These are phyloP conservation scores for Solenodon paradoxus DNA, from an alignment of 2,113 vertebrate genomes.

Conservation along the genomic window DNA sequence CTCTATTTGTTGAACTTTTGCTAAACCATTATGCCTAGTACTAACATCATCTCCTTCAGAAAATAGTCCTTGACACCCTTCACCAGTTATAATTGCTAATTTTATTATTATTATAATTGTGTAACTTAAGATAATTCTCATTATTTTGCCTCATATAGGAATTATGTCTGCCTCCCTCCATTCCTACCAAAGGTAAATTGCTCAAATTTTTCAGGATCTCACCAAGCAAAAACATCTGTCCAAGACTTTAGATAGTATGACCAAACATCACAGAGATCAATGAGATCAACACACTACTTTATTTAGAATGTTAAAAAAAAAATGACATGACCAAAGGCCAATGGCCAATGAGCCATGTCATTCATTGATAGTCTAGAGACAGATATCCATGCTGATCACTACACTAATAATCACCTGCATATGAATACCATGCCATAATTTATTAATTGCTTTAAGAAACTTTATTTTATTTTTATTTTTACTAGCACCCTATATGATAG, in stretches of 20 bases:
- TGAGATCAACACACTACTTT: background rate
- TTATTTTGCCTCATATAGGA: conserved; percentile 1
- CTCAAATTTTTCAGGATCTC: background rate
- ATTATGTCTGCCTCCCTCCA: background rate
- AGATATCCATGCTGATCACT: background rate
- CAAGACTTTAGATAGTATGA: conserved; percentile 3
- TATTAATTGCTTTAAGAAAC: conserved; percentile 6
- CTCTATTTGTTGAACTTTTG: background rate
- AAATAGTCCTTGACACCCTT: background rate
- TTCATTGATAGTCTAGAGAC: background rate
- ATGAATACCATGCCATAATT: background rate
- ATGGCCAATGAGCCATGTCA: background rate
- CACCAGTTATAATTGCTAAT: background rate
- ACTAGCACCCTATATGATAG: background rate
- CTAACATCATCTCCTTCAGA: background rate
- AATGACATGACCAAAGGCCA: background rate
- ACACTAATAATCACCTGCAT: background rate
- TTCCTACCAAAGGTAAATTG: background rate
- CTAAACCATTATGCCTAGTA: background rate
- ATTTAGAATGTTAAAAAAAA: background rate
- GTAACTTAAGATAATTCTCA: background rate
- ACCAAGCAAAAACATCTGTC: background rate
- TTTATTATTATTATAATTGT: conserved; percentile 9
- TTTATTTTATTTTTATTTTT: conserved; percentile 50
- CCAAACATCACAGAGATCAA: background rate